Evolutionary conservation across 2,888 invertebrate genomes (phyloP).

Genomic region (Cryptophagus acutangulus): DNA sequence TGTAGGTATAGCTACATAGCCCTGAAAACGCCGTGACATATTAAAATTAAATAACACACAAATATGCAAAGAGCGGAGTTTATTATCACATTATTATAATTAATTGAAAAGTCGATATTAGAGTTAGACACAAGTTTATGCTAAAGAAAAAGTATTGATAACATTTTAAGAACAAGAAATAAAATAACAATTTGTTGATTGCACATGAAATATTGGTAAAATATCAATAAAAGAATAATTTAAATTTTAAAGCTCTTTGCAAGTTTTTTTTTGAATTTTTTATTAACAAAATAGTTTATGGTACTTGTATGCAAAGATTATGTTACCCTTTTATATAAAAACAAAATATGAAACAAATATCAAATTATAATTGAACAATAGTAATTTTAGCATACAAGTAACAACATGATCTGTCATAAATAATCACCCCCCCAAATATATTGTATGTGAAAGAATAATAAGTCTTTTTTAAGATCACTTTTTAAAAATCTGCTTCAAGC

Average conservation of each 20-base stretch:
- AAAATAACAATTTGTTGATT: background rate
- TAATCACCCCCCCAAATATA: slow-evolving; percentile 28
- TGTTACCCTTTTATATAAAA: slow-evolving; percentile 36
- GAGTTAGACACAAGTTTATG: too few relatives aligned
- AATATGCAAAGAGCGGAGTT: slow-evolving; percentile 4
- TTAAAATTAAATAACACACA: too few relatives aligned
- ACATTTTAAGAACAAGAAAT: too few relatives aligned
- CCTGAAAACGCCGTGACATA: too few relatives aligned
- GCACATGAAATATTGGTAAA: too few relatives aligned
- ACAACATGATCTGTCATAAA: slow-evolving; percentile 30
- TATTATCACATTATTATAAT: slow-evolving; percentile 2
- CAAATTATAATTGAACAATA: slow-evolving; percentile 25
- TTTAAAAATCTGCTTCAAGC: background rate
- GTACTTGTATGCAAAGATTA: slow-evolving; percentile 35
- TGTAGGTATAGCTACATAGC: too few relatives aligned
- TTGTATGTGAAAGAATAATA: too few relatives aligned
- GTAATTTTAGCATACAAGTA: slow-evolving; percentile 31
- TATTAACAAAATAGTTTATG: slow-evolving; percentile 39
- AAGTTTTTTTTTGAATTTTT: slow-evolving; percentile 31
- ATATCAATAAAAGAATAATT: slow-evolving; percentile 1
- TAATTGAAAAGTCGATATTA: background rate
- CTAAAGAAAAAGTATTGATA: too few relatives aligned
- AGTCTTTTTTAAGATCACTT: background rate
- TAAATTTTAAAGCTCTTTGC: slow-evolving; percentile 27
- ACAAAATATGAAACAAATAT: slow-evolving; percentile 27